Percentiles rank a stretch among this genome's conserved stretches.
Conservation (phyloP, 2,113 vertebrate genomes). For the Cinclus cinclus region DNA sequence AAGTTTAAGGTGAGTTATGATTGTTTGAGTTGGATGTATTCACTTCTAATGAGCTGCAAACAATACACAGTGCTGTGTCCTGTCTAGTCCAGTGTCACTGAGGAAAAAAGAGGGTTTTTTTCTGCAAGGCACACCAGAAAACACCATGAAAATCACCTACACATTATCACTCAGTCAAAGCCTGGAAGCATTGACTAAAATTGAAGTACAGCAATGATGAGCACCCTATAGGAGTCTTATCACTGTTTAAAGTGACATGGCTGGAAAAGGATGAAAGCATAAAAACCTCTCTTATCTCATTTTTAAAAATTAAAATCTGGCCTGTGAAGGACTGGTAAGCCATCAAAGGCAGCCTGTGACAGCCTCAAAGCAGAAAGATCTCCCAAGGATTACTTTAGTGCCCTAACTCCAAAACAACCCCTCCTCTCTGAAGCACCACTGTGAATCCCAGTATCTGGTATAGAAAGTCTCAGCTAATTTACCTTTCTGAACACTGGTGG, state of each 20-base stretch:
- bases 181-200: not conserved
- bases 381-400: not conserved
- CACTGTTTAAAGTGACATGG: not conserved
- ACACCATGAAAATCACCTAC: accelerated
- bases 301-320: not conserved
- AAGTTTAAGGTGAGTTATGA: not conserved
- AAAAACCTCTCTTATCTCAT: not conserved
- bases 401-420: not conserved
- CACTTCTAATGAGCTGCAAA: not conserved
- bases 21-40: not conserved
- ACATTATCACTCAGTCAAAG: not conserved
- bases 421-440: not conserved
- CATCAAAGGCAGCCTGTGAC: not conserved
- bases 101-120: not conserved
- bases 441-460: not conserved
- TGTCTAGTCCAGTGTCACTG: not conserved
- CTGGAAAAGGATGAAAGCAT: not conserved
- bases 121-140: not conserved
- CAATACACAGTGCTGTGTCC: not conserved
- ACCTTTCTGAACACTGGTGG: not conserved
- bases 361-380: not conserved
- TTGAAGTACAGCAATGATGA: not conserved
- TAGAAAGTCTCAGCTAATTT: not conserved
- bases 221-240: not conserved
- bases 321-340: not conserved